Evolutionary conservation across 2,113 vertebrate species (phyloP).

Genomic region (Osmerus eperlanus): DNA sequence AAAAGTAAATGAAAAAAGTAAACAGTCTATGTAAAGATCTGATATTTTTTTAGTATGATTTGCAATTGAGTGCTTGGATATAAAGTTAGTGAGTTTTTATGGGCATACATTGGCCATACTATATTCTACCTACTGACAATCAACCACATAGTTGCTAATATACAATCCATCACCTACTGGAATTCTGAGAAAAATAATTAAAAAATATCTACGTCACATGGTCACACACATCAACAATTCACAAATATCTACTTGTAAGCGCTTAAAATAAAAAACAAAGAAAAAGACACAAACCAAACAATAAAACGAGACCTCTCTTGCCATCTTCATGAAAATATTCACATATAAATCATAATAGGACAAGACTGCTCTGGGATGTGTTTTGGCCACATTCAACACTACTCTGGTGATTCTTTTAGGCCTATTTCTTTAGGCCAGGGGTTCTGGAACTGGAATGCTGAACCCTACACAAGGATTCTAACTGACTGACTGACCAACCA

Average conservation of each 20-base stretch:
- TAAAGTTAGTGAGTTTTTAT: conserved; percentile 2
- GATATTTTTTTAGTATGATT: no score
- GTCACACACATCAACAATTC: conserved; percentile 48
- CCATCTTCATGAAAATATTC: conserved; percentile 11
- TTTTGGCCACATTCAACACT: neutral
- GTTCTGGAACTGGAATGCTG: no score
- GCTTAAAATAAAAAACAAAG: conserved; percentile 17
- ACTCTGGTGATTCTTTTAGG: no score
- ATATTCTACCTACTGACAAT: conserved; percentile 33
- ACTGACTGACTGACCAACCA: neutral
- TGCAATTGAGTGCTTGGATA: no score
- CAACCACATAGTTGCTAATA: conserved; percentile 30
- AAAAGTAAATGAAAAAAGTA: no score
- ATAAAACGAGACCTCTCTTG: conserved; percentile 23
- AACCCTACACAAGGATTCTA: neutral
- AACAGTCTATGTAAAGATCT: no score
- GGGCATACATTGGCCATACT: neutral
- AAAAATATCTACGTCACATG: conserved; percentile 37
- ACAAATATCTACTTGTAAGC: conserved; percentile 43
- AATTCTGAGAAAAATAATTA: conserved; percentile 17
- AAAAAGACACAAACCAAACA: conserved; percentile 19
- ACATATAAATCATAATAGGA: neutral
- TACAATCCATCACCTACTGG: conserved; percentile 24
- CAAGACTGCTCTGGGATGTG: no score
- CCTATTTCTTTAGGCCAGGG: no score